These are phyloP conservation scores for Caranx ignobilis DNA, from an alignment of 2,113 vertebrate species.

Conservation along the genomic window DNA sequence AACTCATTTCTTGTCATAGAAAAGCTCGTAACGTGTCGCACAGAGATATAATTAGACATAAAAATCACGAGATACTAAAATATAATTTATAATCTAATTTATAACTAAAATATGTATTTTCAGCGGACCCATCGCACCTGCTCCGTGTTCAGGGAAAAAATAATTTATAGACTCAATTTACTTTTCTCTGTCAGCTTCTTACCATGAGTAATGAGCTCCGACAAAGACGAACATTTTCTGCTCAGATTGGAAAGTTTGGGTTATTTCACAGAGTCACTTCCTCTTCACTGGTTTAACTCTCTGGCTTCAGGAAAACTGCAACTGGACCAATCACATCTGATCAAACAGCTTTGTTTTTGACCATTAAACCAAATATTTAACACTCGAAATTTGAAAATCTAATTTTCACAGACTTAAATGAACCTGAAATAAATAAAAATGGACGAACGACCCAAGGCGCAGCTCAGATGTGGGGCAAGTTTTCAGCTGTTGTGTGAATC, in stretches of 20 bases:
- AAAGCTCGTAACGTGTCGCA: background rate
- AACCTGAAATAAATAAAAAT: background rate
- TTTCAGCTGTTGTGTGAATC: slow-evolving; percentile 27
- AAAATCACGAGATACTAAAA: background rate
- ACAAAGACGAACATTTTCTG: background rate
- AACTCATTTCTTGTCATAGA: background rate
- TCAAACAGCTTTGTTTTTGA: no score
- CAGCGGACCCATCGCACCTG: background rate
- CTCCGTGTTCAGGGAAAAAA: background rate
- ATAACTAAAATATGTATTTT: background rate
- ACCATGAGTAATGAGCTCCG: background rate
- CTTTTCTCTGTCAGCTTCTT: background rate
- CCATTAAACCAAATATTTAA: background rate
- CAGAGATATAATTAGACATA: background rate
- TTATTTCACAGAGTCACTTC: background rate
- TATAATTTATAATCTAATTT: background rate
- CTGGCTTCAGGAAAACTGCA: background rate
- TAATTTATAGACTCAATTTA: background rate
- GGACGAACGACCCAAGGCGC: background rate
- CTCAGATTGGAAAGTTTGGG: no score
- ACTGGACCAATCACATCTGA: no score
- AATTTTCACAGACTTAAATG: background rate
- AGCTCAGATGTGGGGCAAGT: background rate
- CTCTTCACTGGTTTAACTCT: background rate
- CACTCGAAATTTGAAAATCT: background rate